Conservation (phyloP, 2,797 vertebrate species). For the Sebastes itinus region DNA sequence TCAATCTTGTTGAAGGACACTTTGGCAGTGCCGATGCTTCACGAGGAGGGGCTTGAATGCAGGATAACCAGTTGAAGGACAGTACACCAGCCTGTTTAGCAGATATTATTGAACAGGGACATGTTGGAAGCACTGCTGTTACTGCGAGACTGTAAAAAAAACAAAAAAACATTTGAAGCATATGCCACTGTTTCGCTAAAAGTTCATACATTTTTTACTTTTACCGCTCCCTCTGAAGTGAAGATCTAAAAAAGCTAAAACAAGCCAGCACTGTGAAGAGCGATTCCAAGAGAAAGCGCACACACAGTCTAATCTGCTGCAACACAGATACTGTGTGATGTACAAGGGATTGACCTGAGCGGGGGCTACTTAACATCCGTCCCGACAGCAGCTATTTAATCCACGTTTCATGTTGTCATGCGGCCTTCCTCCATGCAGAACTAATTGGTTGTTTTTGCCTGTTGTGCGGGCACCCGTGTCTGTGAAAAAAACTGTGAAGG, state of each 20-base stretch:
- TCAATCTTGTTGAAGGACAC: constrained; percentile 51
- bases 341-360: constrained; percentile 50
- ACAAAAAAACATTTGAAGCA: constrained; percentile 10
- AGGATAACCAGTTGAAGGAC: constrained; percentile 40
- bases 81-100: constrained; percentile 2
- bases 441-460: constrained; percentile 75
- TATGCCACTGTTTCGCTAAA: background rate
- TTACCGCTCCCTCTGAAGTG: constrained; percentile 21
- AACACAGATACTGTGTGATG: constrained; percentile 46
- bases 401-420: constrained; percentile 65
- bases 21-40: constrained; percentile 22
- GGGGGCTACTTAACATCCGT: constrained; percentile 41
- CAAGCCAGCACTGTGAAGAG: constrained; percentile 23
- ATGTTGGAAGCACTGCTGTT: background rate
- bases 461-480: constrained; percentile 39
- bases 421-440: constrained; percentile 51
- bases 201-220: constrained; percentile 34
- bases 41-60: constrained; percentile 11
- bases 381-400: constrained; percentile 63
- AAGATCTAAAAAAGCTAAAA: constrained; percentile 39
- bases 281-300: constrained; percentile 22
- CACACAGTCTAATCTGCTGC: constrained; percentile 43
- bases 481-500: constrained; percentile 58
- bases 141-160: background rate
- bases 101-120: constrained; percentile 15